phyloP scores from a whole-genome alignment of 2,797 vertebrate species.

The Lutra lutra region DNA sequence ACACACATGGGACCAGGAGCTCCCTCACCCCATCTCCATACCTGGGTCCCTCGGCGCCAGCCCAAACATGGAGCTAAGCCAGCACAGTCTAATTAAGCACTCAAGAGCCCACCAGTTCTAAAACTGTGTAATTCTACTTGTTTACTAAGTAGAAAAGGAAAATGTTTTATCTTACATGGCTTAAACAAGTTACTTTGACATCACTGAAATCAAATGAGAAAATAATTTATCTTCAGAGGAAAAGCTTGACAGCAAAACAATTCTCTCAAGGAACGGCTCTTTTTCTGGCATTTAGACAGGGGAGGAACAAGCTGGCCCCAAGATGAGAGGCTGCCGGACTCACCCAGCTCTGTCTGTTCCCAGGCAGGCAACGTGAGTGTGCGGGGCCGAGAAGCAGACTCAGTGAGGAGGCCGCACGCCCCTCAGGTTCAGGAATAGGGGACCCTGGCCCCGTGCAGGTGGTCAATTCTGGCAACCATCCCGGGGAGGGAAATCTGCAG shows the following conservation, averaged over 20 bases:
- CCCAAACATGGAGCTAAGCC: background rate
- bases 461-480: background rate
- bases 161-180: background rate
- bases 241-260: background rate
- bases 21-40: background rate
- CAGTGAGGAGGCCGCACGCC: background rate
- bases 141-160: background rate
- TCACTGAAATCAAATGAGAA: background rate
- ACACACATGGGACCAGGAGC: background rate
- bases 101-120: background rate
- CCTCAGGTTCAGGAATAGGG: background rate
- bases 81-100: background rate
- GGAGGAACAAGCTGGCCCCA: background rate
- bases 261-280: background rate
- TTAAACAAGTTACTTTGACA: background rate
- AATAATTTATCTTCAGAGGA: background rate
- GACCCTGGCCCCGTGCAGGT: background rate
- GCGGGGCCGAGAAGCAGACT: rapidly evolving
- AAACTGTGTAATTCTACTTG: background rate
- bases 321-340: background rate
- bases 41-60: background rate
- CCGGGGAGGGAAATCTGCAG: background rate
- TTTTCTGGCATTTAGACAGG: too few relatives aligned
- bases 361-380: rapidly evolving
- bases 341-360: background rate